These are phyloP conservation scores for Allophyes oxyacanthae DNA, from an alignment of 2,888 invertebrate species.

Conservation along the genomic window DNA sequence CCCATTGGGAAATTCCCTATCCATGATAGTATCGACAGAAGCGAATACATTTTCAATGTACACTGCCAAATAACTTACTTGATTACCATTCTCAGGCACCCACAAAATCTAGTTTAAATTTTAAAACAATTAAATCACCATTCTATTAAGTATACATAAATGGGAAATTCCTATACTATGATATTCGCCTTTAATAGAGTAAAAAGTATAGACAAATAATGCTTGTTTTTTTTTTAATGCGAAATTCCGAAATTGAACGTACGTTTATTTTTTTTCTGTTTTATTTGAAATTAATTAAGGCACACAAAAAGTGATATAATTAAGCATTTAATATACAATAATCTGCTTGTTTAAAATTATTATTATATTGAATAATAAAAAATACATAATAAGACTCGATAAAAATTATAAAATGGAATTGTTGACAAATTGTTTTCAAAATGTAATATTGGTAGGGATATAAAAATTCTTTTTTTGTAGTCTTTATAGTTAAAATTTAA, in stretches of 20 bases:
- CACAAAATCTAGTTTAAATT: constrained; percentile 7
- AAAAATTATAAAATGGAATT: constrained; percentile 22
- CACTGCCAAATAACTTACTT: no score
- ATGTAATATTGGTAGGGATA: background rate
- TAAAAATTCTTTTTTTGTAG: no score
- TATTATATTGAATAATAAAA: constrained; percentile 7
- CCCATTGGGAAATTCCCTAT: background rate
- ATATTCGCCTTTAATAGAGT: constrained; percentile 36
- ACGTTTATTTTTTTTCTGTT: no score
- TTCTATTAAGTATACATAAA: constrained; percentile 12
- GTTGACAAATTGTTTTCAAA: constrained; percentile 17
- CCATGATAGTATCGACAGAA: background rate
- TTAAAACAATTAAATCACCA: constrained; percentile 23
- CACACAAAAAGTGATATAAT: constrained; percentile 1
- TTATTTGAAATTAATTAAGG: background rate
- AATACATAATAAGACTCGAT: constrained; percentile 9
- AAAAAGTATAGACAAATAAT: constrained; percentile 14
- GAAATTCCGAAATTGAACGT: no score
- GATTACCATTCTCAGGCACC: constrained; percentile 6
- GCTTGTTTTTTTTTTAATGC: no score
- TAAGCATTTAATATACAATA: constrained; percentile 1
- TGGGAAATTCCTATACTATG: constrained; percentile 40
- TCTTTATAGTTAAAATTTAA: background rate
- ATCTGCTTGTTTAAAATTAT: constrained; percentile 19
- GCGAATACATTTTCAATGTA: no score